phyloP scores from a whole-genome alignment of 1,140 invertebrate species.

The Aethina tumida region DNA sequence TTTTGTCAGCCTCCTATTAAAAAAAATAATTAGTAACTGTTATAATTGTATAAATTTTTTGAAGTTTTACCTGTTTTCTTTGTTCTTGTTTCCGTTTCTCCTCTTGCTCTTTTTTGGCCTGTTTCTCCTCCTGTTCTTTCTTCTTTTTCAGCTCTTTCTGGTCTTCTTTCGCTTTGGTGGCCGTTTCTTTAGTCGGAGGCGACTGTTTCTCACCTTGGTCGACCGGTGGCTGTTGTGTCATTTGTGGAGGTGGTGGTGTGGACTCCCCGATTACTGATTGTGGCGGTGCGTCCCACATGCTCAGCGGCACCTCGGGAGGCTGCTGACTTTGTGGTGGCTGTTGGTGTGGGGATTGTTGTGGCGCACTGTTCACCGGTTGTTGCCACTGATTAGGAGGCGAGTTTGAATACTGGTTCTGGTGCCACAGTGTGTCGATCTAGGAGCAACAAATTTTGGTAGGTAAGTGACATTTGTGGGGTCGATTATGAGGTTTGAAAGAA shows the following conservation, averaged over 20 bases:
- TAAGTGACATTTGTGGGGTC: no score
- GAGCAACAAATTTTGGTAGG: no score
- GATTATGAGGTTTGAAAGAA: no score
- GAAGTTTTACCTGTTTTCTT: constrained; percentile 19
- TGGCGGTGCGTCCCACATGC: constrained; percentile 33
- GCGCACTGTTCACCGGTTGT: no score
- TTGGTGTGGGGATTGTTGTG: constrained; percentile 10
- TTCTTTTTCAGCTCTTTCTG: constrained; percentile 34
- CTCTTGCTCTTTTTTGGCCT: constrained; percentile 38
- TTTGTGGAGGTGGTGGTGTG: constrained; percentile 7
- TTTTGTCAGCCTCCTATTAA: constrained; percentile 41
- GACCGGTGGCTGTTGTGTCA: constrained; percentile 6
- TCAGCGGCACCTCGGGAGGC: constrained; percentile 24
- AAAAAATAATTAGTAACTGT: no score
- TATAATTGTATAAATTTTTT: no score
- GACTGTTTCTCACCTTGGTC: no score
- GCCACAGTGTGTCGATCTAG: constrained; percentile 30
- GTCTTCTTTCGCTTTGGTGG: constrained; percentile 14
- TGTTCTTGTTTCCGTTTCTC: constrained; percentile 37
- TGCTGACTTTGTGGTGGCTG: constrained; percentile 19
- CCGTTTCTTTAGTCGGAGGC: constrained; percentile 2
- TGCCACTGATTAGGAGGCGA: constrained; percentile 14
- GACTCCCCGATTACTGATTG: constrained; percentile 2
- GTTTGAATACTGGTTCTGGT: constrained; percentile 20
- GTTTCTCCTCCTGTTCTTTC: constrained; percentile 32